phyloP scores from a whole-genome alignment of 2,797 vertebrate species.

The Esox lucius region DNA sequence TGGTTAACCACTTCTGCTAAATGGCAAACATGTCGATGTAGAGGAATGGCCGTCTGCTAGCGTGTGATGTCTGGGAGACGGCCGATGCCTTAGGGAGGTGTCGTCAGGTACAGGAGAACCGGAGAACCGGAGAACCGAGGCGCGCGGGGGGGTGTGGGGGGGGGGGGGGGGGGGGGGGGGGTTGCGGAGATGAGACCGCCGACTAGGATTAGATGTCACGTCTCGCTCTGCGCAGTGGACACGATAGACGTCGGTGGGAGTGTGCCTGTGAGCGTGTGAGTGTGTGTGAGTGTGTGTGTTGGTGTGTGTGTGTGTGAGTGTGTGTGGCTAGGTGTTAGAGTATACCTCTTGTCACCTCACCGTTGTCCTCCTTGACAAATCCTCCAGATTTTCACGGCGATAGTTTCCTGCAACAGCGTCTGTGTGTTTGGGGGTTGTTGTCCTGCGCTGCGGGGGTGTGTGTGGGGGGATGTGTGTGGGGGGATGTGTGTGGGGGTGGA shows the following conservation, averaged over 20 bases:
- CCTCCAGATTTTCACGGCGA: conserved; percentile 47
- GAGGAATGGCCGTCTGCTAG: not conserved
- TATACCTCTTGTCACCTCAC: conserved; percentile 25
- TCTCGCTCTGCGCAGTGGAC: conserved; percentile 42
- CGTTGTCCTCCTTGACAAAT: conserved; percentile 24
- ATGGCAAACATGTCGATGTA: not conserved
- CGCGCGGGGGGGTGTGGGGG: no score
- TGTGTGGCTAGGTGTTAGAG: conserved; percentile 6
- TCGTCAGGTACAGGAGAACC: not conserved
- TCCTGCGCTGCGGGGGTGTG: not conserved
- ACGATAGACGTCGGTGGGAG: not conserved
- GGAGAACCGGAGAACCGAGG: no score
- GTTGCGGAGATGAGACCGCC: not conserved
- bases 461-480: not conserved
- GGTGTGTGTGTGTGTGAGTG: not conserved
- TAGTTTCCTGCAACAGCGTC: conserved; percentile 20
- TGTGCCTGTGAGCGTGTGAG: not conserved
- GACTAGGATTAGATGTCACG: conserved; percentile 43
- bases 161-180: no score
- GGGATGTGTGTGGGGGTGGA: not conserved
- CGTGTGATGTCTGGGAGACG: not conserved
- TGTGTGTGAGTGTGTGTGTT: not conserved
- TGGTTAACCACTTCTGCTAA: not conserved
- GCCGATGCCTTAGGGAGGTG: not conserved
- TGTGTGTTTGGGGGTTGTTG: not conserved